Percentiles rank a stretch among this genome's conserved stretches.
These are phyloP conservation scores for Gibbula magus DNA, from an alignment of 2,888 invertebrate species.

Conservation along the genomic window DNA sequence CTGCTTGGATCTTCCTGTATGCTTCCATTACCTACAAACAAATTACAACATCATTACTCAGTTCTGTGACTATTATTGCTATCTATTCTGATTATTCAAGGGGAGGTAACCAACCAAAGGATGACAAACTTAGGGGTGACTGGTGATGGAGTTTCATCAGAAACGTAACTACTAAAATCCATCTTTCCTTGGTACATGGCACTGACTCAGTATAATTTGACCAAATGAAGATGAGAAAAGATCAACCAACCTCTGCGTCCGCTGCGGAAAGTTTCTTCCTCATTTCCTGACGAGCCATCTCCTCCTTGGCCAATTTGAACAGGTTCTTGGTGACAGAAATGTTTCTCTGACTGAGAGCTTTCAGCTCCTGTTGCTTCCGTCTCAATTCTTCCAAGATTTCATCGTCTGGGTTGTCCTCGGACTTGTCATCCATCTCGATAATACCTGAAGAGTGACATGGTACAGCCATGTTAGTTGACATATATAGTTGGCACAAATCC, in stretches of 20 bases:
- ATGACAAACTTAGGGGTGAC: too few species aligned
- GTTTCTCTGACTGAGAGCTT: conserved; percentile 80
- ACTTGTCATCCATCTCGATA: conserved; percentile 71
- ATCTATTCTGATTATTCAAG: too few species aligned
- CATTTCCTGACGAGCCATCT: conserved; percentile 86
- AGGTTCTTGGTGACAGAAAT: conserved; percentile 82
- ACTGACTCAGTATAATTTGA: not conserved
- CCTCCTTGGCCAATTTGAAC: conserved; percentile 84
- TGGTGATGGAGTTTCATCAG: too few species aligned
- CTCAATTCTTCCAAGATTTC: conserved; percentile 92
- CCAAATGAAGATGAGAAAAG: not conserved
- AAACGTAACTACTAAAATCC: too few species aligned
- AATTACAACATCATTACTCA: not conserved
- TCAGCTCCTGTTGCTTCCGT: conserved; percentile 86
- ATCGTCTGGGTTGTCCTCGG: conserved; percentile 78
- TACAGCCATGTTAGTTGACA: too few species aligned
- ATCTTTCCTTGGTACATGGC: too few species aligned
- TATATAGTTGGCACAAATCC: too few species aligned
- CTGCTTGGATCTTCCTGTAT: conserved; percentile 86
- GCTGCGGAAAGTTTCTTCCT: conserved; percentile 85
- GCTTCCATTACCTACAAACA: conserved; percentile 82
- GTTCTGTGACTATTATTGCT: too few species aligned
- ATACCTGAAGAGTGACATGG: conserved; percentile 64
- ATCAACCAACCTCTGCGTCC: conserved; percentile 77
- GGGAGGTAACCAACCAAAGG: too few species aligned